These are phyloP conservation scores for Notothenia rossii DNA, from an alignment of 2,113 vertebrate species.

Conservation along the genomic window DNA sequence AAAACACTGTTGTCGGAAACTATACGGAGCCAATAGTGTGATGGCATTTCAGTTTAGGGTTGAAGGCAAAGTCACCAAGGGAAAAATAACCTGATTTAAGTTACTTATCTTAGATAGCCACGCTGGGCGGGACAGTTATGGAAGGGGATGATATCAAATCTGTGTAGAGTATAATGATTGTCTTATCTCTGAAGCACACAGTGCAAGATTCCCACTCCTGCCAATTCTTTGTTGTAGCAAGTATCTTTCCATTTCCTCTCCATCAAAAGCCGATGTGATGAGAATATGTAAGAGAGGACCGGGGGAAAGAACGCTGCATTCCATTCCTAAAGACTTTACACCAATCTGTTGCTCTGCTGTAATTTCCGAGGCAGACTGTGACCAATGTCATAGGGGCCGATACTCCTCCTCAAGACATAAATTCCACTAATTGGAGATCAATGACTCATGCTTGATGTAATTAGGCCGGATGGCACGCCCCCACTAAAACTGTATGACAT, in stretches of 20 bases:
- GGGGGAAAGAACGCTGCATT: conserved; percentile 8
- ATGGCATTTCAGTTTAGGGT: conserved; percentile 13
- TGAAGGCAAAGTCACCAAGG: conserved; percentile 16
- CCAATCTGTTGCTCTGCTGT: conserved; percentile 25
- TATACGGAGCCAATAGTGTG: conserved; percentile 1
- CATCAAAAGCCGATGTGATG: conserved; percentile 31
- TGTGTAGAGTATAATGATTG: conserved; percentile 46
- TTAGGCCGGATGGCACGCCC: conserved; percentile 43
- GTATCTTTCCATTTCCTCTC: conserved; percentile 43
- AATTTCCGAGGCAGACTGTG: conserved; percentile 44
- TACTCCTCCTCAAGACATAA: conserved; percentile 61
- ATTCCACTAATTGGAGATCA: conserved; percentile 73
- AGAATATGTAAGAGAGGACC: conserved; percentile 42
- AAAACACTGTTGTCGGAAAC: conserved; percentile 58
- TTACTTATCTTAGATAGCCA: conserved; percentile 32
- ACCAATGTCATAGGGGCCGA: conserved; percentile 43
- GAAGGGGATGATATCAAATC: conserved; percentile 38
- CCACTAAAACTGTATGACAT: conserved; percentile 34
- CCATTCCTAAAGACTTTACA: conserved; percentile 42
- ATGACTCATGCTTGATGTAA: conserved; percentile 64
- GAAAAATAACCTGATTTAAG: conserved; percentile 16
- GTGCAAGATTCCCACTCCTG: conserved; percentile 31
- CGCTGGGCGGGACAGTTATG: conserved; percentile 31
- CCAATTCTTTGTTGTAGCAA: conserved; percentile 37
- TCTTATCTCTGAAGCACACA: conserved; percentile 45